phyloP scores from a whole-genome alignment of 2,113 vertebrate species.

The Carassius carassius region DNA sequence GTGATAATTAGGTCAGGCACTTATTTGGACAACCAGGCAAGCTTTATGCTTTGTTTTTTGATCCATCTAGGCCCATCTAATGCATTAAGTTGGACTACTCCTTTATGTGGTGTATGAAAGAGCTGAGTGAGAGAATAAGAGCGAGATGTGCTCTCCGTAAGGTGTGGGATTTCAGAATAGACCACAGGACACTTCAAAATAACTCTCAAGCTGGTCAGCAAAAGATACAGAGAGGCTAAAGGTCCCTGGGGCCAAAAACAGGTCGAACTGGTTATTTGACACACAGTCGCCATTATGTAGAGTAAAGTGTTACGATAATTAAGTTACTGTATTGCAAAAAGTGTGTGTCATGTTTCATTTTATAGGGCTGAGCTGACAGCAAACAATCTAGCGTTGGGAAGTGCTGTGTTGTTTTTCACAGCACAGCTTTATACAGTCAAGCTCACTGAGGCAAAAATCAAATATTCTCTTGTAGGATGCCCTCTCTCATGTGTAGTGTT shows the following conservation, averaged over 20 bases:
- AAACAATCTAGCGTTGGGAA: not conserved
- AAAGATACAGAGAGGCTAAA: conserved; percentile 31
- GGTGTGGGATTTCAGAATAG: conserved; percentile 39
- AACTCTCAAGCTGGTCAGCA: conserved; percentile 30
- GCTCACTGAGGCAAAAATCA: not conserved
- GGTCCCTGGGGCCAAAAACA: conserved; percentile 31
- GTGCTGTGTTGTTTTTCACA: not conserved
- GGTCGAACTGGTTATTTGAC: conserved; percentile 35
- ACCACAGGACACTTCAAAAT: conserved; percentile 39
- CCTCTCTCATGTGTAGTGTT: not conserved
- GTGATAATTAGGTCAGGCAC: conserved; percentile 55
- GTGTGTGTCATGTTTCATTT: conserved; percentile 14
- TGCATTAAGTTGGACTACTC: conserved; percentile 68
- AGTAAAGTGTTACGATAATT: conserved; percentile 24
- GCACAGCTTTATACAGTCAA: not conserved
- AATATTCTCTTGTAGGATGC: not conserved
- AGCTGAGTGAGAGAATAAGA: conserved; percentile 23
- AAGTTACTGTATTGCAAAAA: conserved; percentile 27
- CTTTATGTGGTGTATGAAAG: conserved; percentile 56
- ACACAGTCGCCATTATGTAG: conserved; percentile 17
- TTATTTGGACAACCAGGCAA: conserved; percentile 44
- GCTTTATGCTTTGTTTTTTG: conserved; percentile 54
- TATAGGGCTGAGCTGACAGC: not conserved
- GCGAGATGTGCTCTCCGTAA: conserved; percentile 32
- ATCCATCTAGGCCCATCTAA: conserved; percentile 52